A percentile compares a stretch with the other conserved stretches of the same genome.
Evolutionary conservation across 2,113 vertebrate species (phyloP).

Genomic region (Geococcyx californianus): DNA sequence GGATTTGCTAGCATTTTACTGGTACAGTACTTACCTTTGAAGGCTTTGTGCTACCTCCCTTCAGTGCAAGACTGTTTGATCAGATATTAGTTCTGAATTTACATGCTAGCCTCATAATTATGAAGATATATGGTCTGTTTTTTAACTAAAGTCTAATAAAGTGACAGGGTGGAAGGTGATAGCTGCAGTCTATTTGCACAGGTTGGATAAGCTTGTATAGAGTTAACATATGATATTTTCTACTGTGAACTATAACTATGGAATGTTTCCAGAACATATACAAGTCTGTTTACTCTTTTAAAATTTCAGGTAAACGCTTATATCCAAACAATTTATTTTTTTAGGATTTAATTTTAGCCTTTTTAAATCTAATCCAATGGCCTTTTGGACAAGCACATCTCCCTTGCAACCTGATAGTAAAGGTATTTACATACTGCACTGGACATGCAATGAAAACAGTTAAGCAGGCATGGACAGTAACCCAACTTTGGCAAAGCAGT

Average conservation of each 20-base stretch:
- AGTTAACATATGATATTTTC: not conserved
- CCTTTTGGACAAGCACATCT: constrained; percentile 95
- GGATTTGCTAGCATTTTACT: not conserved
- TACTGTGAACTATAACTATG: not conserved
- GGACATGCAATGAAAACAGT: constrained; percentile 74
- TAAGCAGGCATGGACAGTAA: constrained; percentile 74
- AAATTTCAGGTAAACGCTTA: constrained; percentile 47
- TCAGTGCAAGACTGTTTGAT: not conserved
- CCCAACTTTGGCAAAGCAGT: constrained; percentile 74
- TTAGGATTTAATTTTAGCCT: constrained; percentile 99
- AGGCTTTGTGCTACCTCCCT: not conserved
- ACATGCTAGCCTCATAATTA: not conserved
- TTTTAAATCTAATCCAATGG: constrained; percentile 99
- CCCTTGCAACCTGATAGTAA: constrained; percentile 85
- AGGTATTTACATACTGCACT: constrained; percentile 89
- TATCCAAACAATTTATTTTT: constrained; percentile 77
- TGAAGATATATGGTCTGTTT: not conserved
- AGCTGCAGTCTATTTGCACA: not conserved
- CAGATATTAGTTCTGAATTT: not conserved
- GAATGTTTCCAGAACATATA: not conserved
- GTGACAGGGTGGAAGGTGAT: not conserved
- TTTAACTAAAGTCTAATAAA: not conserved
- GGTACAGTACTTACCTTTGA: not conserved
- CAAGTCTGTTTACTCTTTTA: not conserved
- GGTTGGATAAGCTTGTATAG: not conserved